Percentiles rank a stretch among this genome's conserved stretches.
phyloP scores from a whole-genome alignment of 2,888 invertebrate species.

The Tetragonula carbonaria region DNA sequence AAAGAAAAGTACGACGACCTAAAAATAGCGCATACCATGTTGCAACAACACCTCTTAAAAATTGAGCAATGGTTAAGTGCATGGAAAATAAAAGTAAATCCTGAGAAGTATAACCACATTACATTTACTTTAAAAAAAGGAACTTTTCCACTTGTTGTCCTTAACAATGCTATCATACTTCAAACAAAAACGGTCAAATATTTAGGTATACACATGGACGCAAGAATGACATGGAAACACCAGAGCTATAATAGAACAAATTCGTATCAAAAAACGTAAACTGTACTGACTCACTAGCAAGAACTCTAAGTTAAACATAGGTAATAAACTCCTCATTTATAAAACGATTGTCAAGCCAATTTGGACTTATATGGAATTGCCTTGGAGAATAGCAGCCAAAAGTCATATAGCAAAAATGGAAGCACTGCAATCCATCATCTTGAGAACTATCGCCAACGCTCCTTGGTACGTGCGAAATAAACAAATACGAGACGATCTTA shows the following conservation, averaged over 20 bases:
- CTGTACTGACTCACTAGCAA: neutral
- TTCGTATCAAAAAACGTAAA: neutral
- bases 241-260: neutral
- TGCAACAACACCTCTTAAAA: neutral
- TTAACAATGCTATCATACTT: neutral
- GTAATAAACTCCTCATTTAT: neutral
- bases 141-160: neutral
- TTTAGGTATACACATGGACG: neutral
- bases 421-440: too few species aligned
- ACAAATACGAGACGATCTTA: neutral
- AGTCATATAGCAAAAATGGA: neutral
- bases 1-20: neutral
- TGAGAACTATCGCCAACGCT: neutral
- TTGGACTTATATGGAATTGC: neutral
- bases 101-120: neutral
- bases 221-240: neutral
- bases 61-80: too few species aligned
- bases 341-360: neutral
- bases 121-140: neutral
- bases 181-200: neutral
- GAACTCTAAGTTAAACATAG: neutral
- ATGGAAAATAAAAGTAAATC: conserved; percentile 5
- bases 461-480: neutral
- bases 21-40: neutral
- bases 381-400: neutral